phyloP scores from a whole-genome alignment of 2,888 invertebrate species.

The Acanthoscelides obtectus region DNA sequence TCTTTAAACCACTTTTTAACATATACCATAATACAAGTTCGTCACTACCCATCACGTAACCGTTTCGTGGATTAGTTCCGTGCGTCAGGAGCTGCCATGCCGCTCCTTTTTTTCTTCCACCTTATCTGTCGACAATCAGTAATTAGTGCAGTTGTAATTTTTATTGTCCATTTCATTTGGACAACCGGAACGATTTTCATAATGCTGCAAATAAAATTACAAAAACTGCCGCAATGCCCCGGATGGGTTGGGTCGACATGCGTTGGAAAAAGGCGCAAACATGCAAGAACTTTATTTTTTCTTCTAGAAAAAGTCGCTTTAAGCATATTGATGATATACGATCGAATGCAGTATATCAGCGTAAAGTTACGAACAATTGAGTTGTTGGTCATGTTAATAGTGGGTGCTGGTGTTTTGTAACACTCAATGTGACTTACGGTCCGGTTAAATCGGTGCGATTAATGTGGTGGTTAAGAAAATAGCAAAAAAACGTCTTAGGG shows the following conservation, averaged over 20 bases:
- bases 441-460: too few species aligned
- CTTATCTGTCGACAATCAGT: neutral
- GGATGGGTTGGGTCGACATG: neutral
- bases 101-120: neutral
- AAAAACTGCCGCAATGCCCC: neutral
- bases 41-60: neutral
- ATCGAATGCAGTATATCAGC: too few species aligned
- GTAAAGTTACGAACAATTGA: too few species aligned
- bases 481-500: too few species aligned
- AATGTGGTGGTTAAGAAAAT: too few species aligned
- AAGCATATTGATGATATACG: too few species aligned
- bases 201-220: neutral
- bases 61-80: neutral
- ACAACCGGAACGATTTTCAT: neutral
- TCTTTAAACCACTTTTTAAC: too few species aligned
- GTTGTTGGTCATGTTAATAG: too few species aligned
- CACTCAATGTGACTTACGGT: too few species aligned
- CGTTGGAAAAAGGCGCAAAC: neutral
- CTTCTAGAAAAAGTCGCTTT: neutral
- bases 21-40: too few species aligned
- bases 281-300: neutral
- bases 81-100: neutral
- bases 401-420: too few species aligned
- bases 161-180: neutral
- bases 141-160: neutral